phyloP scores from a whole-genome alignment of 1,140 invertebrate species.

The Rhagoletis pomonella region DNA sequence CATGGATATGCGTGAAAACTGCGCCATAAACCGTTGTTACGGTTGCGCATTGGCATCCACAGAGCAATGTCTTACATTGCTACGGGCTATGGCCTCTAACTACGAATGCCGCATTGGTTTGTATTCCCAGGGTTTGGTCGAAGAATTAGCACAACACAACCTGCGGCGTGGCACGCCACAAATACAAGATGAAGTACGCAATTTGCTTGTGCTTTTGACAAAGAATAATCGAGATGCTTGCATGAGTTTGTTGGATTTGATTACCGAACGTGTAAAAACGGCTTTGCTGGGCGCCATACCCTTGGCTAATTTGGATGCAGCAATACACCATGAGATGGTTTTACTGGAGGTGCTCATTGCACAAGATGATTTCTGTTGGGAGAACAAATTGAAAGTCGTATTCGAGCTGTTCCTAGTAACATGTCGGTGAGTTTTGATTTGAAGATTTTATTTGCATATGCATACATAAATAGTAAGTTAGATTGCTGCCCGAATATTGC shows the following conservation, averaged over 20 bases:
- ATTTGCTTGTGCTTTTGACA: constrained; percentile 92
- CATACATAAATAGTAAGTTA: constrained; percentile 75
- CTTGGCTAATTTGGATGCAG: constrained; percentile 83
- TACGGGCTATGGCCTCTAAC: constrained; percentile 93
- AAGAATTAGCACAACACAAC: constrained; percentile 94
- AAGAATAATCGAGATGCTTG: constrained; percentile 92
- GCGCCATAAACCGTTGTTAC: constrained; percentile 81
- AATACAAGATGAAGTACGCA: constrained; percentile 90
- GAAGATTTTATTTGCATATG: constrained; percentile 77
- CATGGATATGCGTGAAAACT: constrained; percentile 58
- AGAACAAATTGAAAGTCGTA: constrained; percentile 91
- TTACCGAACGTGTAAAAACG: constrained; percentile 88
- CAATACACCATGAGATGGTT: constrained; percentile 91
- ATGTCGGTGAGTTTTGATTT: constrained; percentile 77
- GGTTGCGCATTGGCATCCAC: constrained; percentile 91
- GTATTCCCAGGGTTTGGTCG: constrained; percentile 90
- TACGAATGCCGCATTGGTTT: constrained; percentile 84
- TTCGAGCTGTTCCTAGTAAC: constrained; percentile 89
- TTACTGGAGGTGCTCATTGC: constrained; percentile 90
- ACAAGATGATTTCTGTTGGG: constrained; percentile 96
- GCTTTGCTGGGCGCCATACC: constrained; percentile 79
- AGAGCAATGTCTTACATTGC: constrained; percentile 93
- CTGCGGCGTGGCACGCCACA: constrained; percentile 85
- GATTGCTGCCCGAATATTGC: no score
- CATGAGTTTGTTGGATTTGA: constrained; percentile 87